Conservation (phyloP, 2,113 vertebrate genomes). For the Saccopteryx leptura region DNA sequence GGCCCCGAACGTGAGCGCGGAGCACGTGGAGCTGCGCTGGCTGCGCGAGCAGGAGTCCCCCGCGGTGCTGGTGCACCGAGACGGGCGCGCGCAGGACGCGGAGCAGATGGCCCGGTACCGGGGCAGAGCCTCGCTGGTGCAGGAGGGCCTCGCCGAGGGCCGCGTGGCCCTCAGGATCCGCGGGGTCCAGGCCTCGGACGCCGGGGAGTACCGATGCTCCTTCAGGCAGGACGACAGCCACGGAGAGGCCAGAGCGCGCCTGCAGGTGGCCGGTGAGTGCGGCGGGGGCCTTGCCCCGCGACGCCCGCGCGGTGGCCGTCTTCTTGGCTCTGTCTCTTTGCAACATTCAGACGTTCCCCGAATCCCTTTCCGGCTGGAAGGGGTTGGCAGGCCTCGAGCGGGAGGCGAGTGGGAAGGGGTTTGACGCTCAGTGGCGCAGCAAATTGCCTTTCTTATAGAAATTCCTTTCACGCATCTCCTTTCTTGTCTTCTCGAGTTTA, state of each 20-base stretch:
- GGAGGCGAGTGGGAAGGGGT: background rate
- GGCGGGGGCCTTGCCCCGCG: fast-evolving
- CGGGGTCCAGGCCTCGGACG: constrained; percentile 57
- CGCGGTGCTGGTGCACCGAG: constrained; percentile 22
- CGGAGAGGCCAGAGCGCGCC: constrained; percentile 38
- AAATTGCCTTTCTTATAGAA: background rate
- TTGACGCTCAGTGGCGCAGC: no score
- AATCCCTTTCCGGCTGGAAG: background rate
- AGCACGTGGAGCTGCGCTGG: constrained; percentile 78
- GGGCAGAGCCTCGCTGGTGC: constrained; percentile 60
- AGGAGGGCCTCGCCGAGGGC: constrained; percentile 45
- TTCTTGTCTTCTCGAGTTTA: background rate
- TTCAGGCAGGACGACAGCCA: constrained; percentile 19
- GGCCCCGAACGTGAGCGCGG: constrained; percentile 23
- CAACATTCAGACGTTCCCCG: background rate
- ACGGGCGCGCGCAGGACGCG: background rate
- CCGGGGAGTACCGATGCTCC: constrained; percentile 75
- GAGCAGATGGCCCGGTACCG: constrained; percentile 69
- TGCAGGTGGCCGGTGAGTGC: constrained; percentile 76
- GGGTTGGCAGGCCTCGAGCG: background rate
- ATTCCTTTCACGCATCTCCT: background rate
- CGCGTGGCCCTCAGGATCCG: constrained; percentile 55
- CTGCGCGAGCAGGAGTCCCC: background rate
- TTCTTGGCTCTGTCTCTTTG: background rate
- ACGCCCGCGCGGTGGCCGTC: fast-evolving